These are phyloP conservation scores for Girardia tigrina DNA, from an alignment of 2,888 invertebrate genomes.

Conservation along the genomic window DNA sequence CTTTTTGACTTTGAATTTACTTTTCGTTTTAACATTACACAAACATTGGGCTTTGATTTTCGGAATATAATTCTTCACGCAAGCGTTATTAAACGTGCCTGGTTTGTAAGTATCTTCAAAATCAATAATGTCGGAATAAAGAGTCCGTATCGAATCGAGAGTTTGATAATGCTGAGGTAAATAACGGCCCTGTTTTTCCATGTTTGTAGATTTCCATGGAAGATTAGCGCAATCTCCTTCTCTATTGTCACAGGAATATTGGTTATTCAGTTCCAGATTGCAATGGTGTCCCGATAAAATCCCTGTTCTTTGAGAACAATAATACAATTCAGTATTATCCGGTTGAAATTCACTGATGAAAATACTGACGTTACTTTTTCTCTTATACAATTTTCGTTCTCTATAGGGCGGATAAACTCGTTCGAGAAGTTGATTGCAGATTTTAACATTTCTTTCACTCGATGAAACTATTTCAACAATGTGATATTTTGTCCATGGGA, in stretches of 20 bases:
- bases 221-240: neutral
- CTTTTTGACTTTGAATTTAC: too few species aligned
- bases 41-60: neutral
- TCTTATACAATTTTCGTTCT: neutral
- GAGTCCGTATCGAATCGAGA: neutral
- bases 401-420: neutral
- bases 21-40: too few species aligned
- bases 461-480: neutral
- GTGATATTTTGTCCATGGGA: constrained; percentile 11
- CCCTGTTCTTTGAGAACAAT: neutral
- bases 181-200: neutral
- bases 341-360: neutral
- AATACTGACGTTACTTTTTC: neutral
- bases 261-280: neutral
- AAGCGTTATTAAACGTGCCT: neutral
- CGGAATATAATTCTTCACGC: neutral
- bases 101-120: neutral
- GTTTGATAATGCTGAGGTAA: constrained; percentile 9
- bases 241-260: neutral
- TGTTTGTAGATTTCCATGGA: neutral
- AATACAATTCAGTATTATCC: neutral
- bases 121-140: neutral
- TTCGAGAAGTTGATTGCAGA: neutral
- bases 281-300: neutral
- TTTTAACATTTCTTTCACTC: constrained; percentile 16